Base-by-base conservation (phyloP, 2,113 vertebrate species). In the Lepus americanus region DNA sequence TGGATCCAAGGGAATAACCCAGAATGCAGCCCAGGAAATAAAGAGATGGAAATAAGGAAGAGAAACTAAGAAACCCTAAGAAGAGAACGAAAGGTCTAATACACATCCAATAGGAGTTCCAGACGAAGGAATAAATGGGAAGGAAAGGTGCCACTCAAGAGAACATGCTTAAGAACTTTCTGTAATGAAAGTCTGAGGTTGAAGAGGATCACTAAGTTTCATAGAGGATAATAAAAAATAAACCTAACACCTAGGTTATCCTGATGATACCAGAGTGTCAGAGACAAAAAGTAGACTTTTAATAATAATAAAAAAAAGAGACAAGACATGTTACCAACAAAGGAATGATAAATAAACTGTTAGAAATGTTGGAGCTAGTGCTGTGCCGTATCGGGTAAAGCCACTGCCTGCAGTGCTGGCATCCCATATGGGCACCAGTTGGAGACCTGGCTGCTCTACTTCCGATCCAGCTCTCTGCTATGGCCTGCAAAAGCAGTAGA, bases 251-350 rank as follows among this genome's bases (percentile, higher is more conserved):
- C 1, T 67, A 73, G 5, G 78, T 29, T 73, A 79, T 33, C n/a
- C 87, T 84, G 66, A 83, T 90, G 39, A 64, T 55, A 79, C 25
- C 44, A 91, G 39, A 59, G 19, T 55, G 66, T 72, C 95, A 93
- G 70, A 92, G 31, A 92, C 36, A 72, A 88, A 63, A 76, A 39
- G 4, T 80, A 93, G 72, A 39, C 3, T 27, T 95, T 87, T 78
- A 53, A 84, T 67, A 69, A 33, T 33, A 36, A 72, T 49, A 2
- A n/a, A 78, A 88, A 81, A 31, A 67, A 92, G 36, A 92, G 63
- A 94, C 0, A 44, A 92, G 12, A 81, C n/a, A 81, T 44, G 53
- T 59, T 84, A 87, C 1, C 25, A 77, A 81, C 27, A 91, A 91
- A 93, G 44, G 44, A 93, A 82, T 53, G 17, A 70, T 69, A 19